A percentile compares a stretch with the other conserved stretches of the same genome.
phyloP scores from a whole-genome alignment of 2,113 vertebrate species.

The Austrofundulus limnaeus region DNA sequence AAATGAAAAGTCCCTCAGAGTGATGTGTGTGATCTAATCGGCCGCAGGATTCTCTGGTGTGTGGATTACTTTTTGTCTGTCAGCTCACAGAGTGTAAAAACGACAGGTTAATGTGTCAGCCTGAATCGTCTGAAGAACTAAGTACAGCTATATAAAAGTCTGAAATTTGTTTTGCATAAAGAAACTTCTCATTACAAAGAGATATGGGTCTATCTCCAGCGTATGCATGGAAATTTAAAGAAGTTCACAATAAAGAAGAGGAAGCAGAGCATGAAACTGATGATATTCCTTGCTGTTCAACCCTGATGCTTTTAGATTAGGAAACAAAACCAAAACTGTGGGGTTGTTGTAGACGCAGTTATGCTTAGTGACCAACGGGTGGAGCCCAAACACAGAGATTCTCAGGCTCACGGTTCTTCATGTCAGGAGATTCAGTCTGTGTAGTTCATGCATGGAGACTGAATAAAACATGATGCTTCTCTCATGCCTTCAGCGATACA shows the following conservation, averaged over 20 bases:
- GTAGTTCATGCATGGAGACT: slow-evolving; percentile 35
- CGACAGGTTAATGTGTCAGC: slow-evolving; percentile 48
- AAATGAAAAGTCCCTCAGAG: slow-evolving; percentile 77
- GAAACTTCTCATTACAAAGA: slow-evolving; percentile 36
- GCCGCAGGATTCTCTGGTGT: slow-evolving; percentile 47
- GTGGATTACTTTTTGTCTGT: slow-evolving; percentile 57
- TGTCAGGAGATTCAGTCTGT: slow-evolving; percentile 36
- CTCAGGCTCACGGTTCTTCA: slow-evolving; percentile 43
- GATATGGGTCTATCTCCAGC: slow-evolving; percentile 27
- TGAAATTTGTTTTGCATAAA: slow-evolving; percentile 37
- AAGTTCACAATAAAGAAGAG: slow-evolving; percentile 9
- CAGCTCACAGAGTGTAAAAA: slow-evolving; percentile 48
- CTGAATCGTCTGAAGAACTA: slow-evolving; percentile 34
- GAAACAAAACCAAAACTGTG: not conserved
- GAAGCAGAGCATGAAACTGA: slow-evolving; percentile 5
- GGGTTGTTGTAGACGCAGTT: slow-evolving; percentile 58
- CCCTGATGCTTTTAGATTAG: not conserved
- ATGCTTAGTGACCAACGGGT: slow-evolving; percentile 61
- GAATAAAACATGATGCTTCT: slow-evolving; percentile 69
- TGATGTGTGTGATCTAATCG: slow-evolving; percentile 68
- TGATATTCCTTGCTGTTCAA: slow-evolving; percentile 22
- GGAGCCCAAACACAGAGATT: slow-evolving; percentile 73
- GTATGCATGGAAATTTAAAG: slow-evolving; percentile 9
- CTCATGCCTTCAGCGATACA: slow-evolving; percentile 53
- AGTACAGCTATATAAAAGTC: slow-evolving; percentile 15